Evolutionary conservation across 2,888 invertebrate genomes (phyloP).

Genomic region (Encarsia formosa): DNA sequence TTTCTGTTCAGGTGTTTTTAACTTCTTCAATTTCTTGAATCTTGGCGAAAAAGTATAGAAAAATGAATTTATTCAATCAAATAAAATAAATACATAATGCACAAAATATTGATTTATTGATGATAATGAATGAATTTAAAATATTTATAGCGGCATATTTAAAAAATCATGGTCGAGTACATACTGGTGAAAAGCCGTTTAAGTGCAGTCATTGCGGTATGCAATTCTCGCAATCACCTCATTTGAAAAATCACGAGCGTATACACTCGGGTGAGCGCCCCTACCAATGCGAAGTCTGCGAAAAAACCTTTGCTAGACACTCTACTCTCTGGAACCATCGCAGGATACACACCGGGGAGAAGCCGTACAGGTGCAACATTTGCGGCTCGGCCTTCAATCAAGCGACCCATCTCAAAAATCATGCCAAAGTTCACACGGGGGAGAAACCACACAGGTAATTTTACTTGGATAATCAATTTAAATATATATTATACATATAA

Average conservation of each 20-base stretch:
- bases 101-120: too few relatives aligned
- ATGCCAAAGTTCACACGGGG: slow-evolving; percentile 68
- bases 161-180: slow-evolving; percentile 83
- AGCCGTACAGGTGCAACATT: slow-evolving; percentile 63
- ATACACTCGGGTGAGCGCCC: slow-evolving; percentile 85
- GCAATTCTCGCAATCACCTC: slow-evolving; percentile 87
- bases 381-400: slow-evolving; percentile 80
- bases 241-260: slow-evolving; percentile 83
- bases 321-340: slow-evolving; percentile 86
- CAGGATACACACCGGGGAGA: slow-evolving; percentile 82
- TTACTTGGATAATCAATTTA: not conserved
- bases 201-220: slow-evolving; percentile 84
- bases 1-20: too few relatives aligned
- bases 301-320: slow-evolving; percentile 83
- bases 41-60: too few relatives aligned
- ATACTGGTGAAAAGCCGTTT: slow-evolving; percentile 66
- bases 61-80: too few relatives aligned
- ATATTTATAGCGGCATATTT: slow-evolving; percentile 79
- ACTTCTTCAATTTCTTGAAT: too few relatives aligned
- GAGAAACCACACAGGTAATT: slow-evolving; percentile 64
- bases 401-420: slow-evolving; percentile 83
- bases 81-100: too few relatives aligned
- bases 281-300: slow-evolving; percentile 84
- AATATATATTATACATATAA: not conserved
- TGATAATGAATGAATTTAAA: too few relatives aligned